Percentiles rank a stretch among this genome's conserved stretches.
Evolutionary conservation across 2,113 vertebrate species (phyloP).

Genomic region (Leucoraja erinaceus): DNA sequence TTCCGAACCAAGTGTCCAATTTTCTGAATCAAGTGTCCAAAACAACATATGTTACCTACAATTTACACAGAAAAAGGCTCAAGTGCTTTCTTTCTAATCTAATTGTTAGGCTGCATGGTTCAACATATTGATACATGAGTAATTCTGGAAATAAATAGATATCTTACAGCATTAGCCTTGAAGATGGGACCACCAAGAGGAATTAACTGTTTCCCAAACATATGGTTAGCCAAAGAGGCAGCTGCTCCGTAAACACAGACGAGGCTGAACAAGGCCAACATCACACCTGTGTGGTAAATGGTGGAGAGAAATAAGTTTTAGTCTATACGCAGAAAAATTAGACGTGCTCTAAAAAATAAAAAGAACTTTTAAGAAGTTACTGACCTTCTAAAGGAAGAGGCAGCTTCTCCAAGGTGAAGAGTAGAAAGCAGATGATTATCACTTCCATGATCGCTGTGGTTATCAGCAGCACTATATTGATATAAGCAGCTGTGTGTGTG

Average conservation of each 20-base stretch:
- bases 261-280: slow-evolving; percentile 60
- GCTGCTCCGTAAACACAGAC: slow-evolving; percentile 67
- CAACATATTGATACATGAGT: neutral
- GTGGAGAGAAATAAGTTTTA: neutral
- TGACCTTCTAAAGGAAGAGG: slow-evolving; percentile 69
- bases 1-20: too few relatives aligned
- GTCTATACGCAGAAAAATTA: neutral
- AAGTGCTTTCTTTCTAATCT: too few relatives aligned
- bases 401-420: slow-evolving; percentile 66
- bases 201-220: slow-evolving; percentile 63
- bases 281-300: slow-evolving; percentile 52
- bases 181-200: slow-evolving; percentile 64
- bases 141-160: neutral
- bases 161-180: slow-evolving; percentile 52
- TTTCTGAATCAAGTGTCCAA: too few relatives aligned
- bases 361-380: neutral
- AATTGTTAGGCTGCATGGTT: too few relatives aligned
- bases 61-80: too few relatives aligned
- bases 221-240: slow-evolving; percentile 65
- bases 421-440: slow-evolving; percentile 68
- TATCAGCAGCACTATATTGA: slow-evolving; percentile 65
- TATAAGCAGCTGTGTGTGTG: slow-evolving; percentile 57
- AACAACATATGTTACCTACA: too few relatives aligned
- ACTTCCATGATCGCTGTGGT: slow-evolving; percentile 67
- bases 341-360: too few relatives aligned